Base-by-base conservation (phyloP, 1,140 invertebrate genomes). In the Drepana arcuata region DNA sequence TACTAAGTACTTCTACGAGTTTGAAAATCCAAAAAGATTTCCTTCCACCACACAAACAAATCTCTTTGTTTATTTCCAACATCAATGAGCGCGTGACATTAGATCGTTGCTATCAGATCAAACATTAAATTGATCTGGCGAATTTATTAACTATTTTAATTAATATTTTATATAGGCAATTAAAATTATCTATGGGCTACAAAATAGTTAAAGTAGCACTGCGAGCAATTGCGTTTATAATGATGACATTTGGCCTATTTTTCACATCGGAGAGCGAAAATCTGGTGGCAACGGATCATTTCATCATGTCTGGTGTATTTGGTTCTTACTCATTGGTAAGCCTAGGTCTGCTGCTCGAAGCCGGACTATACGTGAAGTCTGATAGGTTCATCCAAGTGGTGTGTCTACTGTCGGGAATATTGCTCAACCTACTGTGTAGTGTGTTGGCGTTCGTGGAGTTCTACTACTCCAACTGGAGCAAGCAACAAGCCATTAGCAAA, bases 251-350 rank as follows among this genome's bases (percentile, higher is more conserved):
- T 2, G 60, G 39, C 13, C 57, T 52, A 25, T 68, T 63, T 15
- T 65, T 52, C 28, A 57, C 38, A 18, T 67, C 66, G 1, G 70
- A 74, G 47, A 28, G 41, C 32, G 27, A 30, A 9, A 25, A 64
- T 14, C 40, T 66, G 18, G 34, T 45, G 12, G 44, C 35, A 1
- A 44, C 48, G 12, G 38, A 47, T 11, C 50, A 57, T 27, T 77
- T 77, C 21, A 32, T 63, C 7, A 56, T 62, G 28, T 36, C 57
- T n/a, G 70, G 68, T n/a, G 43, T 63, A 0, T 72, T 57, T 9
- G 68, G 69, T n/a, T 42, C 52, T 6, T 62, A 59, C 28, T 24
- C 48, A 1, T 33, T 70, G 0, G 30, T 70, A 2, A 56, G 47
- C 2, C 34, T 72, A 10, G 68, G 71, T 11, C 38, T 75, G 6